phyloP scores from a whole-genome alignment of 2,797 vertebrate species.

The Danionella dracula region DNA sequence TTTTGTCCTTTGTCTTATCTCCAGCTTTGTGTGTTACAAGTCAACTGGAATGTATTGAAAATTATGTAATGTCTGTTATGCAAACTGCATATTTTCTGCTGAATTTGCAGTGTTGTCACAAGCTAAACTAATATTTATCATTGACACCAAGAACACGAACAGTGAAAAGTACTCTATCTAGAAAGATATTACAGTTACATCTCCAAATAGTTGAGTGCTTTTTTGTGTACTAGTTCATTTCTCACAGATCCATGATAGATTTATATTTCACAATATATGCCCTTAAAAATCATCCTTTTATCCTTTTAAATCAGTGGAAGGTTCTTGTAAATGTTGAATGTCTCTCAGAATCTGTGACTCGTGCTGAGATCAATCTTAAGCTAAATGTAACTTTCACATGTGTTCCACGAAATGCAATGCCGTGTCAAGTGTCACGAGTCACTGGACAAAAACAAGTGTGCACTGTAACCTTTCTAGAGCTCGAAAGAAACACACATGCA shows the following conservation, averaged over 20 bases:
- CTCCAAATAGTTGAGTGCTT: too few species aligned
- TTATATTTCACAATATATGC: too few species aligned
- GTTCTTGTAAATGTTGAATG: too few species aligned
- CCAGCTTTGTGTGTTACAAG: conserved; percentile 3
- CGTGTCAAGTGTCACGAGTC: neutral
- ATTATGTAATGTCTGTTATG: neutral
- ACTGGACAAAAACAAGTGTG: conserved; percentile 1
- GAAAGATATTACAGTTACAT: too few species aligned
- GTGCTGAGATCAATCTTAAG: neutral
- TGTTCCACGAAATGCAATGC: neutral
- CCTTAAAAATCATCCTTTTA: too few species aligned
- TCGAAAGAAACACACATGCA: neutral
- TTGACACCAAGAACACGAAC: too few species aligned
- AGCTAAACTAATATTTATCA: too few species aligned
- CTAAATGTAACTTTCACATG: conserved; percentile 5
- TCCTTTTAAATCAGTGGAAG: too few species aligned
- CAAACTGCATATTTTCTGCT: neutral
- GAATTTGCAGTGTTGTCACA: too few species aligned
- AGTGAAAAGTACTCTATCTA: too few species aligned
- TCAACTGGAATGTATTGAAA: conserved; percentile 1
- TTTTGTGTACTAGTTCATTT: too few species aligned
- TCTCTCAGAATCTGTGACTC: neutral
- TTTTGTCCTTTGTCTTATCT: neutral
- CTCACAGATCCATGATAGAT: too few species aligned
- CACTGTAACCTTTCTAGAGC: neutral